These are phyloP conservation scores for Betta splendens DNA, from an alignment of 2,797 vertebrate genomes.

Conservation along the genomic window DNA sequence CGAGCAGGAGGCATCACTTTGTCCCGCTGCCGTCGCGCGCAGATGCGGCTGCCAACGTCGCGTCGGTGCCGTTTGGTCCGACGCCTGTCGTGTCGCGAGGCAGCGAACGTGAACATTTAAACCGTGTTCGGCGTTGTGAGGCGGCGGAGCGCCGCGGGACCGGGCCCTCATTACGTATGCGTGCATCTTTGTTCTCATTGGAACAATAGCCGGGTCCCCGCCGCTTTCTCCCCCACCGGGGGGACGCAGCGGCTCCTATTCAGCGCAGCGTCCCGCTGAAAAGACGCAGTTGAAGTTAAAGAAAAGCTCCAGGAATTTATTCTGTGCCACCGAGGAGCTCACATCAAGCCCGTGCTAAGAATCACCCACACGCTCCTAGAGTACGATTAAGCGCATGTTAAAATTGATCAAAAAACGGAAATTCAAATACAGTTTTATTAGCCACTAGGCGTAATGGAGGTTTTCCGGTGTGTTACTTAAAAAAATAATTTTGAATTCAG, in stretches of 20 bases:
- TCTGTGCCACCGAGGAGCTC: no score
- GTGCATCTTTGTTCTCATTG: constrained; percentile 82
- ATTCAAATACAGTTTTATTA: no score
- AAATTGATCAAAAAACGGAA: no score
- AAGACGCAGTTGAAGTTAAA: constrained; percentile 24
- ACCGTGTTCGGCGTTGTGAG: neutral
- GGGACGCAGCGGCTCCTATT: constrained; percentile 54
- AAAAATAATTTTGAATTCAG: no score
- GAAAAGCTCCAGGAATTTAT: constrained; percentile 1
- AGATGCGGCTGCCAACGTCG: neutral
- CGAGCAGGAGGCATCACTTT: constrained; percentile 29
- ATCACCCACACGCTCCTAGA: no score
- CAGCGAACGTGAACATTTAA: neutral
- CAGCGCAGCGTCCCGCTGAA: constrained; percentile 60
- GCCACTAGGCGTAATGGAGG: no score
- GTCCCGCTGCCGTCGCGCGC: constrained; percentile 10
- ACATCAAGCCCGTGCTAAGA: no score
- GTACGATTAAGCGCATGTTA: no score
- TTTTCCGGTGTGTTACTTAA: no score
- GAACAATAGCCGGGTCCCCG: constrained; percentile 77
- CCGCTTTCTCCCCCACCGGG: constrained; percentile 47
- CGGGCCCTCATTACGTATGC: constrained; percentile 70
- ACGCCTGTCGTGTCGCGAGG: accelerated
- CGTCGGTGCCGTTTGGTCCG: accelerated
- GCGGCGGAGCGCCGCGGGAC: neutral